A percentile compares a stretch with the other conserved stretches of the same genome.
Evolutionary conservation across 2,113 vertebrate species (phyloP).

Genomic region (Edolisoma coerulescens): DNA sequence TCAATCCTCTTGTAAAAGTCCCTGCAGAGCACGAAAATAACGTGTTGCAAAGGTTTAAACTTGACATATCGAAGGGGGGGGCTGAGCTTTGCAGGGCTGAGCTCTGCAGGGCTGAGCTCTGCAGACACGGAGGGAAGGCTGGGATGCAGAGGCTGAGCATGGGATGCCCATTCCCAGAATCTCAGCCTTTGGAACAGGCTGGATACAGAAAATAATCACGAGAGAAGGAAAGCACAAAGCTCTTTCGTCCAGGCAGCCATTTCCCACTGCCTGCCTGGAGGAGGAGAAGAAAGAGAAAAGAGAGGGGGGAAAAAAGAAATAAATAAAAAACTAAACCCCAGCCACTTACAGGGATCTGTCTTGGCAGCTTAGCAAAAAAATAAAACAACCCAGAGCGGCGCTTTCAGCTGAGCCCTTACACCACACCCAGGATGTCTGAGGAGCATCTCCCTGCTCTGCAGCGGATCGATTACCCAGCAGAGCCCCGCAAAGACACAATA

Average conservation of each 20-base stretch:
- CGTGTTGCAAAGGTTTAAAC: slow-evolving; percentile 2
- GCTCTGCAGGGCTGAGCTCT: background rate
- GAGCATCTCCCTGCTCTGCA: background rate
- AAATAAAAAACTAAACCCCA: background rate
- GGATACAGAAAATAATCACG: fast-evolving
- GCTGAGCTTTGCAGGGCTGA: background rate
- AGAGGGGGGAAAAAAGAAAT: fast-evolving
- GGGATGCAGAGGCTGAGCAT: background rate
- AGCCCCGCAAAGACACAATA: background rate
- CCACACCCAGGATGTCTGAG: background rate
- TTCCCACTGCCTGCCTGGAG: background rate
- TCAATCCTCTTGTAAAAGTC: slow-evolving; percentile 39
- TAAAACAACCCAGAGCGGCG: fast-evolving
- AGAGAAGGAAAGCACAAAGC: background rate
- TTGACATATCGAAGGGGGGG: fast-evolving
- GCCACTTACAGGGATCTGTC: background rate
- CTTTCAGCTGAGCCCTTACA: background rate
- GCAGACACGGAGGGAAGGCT: background rate
- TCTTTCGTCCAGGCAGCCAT: background rate
- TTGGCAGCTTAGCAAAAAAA: background rate
- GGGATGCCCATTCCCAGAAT: background rate
- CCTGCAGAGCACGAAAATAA: background rate
- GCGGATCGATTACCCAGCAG: background rate
- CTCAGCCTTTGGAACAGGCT: background rate
- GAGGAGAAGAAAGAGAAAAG: background rate